These are phyloP conservation scores for Drosophila colorata DNA, from an alignment of 2,888 invertebrate genomes.

Conservation along the genomic window DNA sequence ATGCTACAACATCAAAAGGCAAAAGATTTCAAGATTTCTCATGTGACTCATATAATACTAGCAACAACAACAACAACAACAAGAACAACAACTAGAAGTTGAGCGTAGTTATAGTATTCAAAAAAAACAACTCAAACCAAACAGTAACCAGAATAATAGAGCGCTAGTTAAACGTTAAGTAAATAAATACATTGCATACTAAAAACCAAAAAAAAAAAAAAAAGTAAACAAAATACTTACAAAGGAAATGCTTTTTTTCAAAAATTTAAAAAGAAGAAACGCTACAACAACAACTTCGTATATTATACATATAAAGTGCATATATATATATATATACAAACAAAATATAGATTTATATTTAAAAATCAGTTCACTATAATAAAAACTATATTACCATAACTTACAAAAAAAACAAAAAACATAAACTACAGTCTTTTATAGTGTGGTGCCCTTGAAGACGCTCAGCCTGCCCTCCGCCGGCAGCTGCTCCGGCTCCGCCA, in stretches of 20 bases:
- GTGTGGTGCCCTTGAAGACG: conserved; percentile 59
- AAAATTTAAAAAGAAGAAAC: conserved; percentile 47
- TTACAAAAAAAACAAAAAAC: conserved; percentile 58
- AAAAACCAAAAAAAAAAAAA: conserved; percentile 8
- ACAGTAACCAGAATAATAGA: conserved; percentile 53
- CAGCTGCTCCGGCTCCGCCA: conserved; percentile 1
- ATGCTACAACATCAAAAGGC: conserved; percentile 12
- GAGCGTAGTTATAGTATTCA: conserved; percentile 61
- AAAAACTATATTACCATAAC: conserved; percentile 82
- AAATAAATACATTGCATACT: conserved; percentile 39
- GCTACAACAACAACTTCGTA: conserved; percentile 55
- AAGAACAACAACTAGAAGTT: conserved; percentile 52
- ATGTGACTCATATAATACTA: conserved; percentile 65
- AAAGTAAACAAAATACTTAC: conserved; percentile 37
- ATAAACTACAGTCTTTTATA: conserved; percentile 69
- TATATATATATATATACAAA: conserved; percentile 66
- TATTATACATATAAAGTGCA: conserved; percentile 68
- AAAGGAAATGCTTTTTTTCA: conserved; percentile 67
- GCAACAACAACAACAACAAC: conserved; percentile 33
- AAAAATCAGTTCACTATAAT: conserved; percentile 83
- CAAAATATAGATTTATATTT: conserved; percentile 72
- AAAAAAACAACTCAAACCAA: conserved; percentile 47
- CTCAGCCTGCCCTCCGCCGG: conserved; percentile 24
- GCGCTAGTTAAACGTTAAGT: conserved; percentile 42
- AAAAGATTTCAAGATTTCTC: conserved; percentile 63